Conservation (phyloP, 2,797 vertebrate genomes). For the Phrynocephalus vlangalii region DNA sequence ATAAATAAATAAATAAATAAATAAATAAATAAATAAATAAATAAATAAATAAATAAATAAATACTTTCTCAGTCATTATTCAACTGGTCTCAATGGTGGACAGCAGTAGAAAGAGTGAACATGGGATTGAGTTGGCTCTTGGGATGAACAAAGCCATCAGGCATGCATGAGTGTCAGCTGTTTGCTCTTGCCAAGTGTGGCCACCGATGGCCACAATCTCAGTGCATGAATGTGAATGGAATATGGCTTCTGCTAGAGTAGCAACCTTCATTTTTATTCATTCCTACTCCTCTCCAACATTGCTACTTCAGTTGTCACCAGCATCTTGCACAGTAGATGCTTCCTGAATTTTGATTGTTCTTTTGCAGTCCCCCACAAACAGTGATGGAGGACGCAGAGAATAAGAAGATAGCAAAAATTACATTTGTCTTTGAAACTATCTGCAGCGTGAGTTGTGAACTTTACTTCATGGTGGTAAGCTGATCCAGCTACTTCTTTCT, state of each 20-base stretch:
- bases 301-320: not conserved
- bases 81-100: not conserved
- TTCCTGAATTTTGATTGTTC: slow-evolving; percentile 14
- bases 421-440: slow-evolving; percentile 93
- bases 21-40: too few relatives aligned
- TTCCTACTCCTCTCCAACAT: not conserved
- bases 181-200: not conserved
- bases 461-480: slow-evolving; percentile 92
- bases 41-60: too few relatives aligned
- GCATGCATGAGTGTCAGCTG: not conserved
- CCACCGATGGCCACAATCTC: not conserved
- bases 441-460: slow-evolving; percentile 87
- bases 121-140: not conserved
- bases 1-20: too few relatives aligned
- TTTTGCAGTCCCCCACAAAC: slow-evolving; percentile 82
- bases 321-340: not conserved
- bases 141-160: not conserved
- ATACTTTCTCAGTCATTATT: not conserved
- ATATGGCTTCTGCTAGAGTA: not conserved
- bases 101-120: not conserved
- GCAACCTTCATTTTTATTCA: not conserved
- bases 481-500: not conserved
- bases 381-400: slow-evolving; percentile 77
- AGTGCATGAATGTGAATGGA: not conserved
- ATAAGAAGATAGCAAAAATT: slow-evolving; percentile 86